These are phyloP conservation scores for Gila robusta DNA, from an alignment of 2,797 vertebrate species.

Conservation along the genomic window DNA sequence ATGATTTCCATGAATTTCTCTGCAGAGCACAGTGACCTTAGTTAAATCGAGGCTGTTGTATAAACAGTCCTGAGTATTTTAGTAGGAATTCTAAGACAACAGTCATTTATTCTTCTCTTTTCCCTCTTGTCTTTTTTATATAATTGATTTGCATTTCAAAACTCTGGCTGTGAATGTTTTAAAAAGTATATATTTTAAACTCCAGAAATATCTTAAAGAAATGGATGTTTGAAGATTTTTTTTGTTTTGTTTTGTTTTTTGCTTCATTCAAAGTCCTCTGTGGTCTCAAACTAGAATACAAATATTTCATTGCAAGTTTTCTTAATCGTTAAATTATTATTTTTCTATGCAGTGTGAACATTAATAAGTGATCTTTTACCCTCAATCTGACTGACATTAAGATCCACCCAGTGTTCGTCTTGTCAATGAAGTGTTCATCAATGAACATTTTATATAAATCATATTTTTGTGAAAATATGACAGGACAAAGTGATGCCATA, in stretches of 20 bases:
- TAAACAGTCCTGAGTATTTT: conserved; percentile 60
- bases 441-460: not conserved
- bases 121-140: not conserved
- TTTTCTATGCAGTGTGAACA: not conserved
- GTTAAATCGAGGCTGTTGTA: conserved; percentile 72
- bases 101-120: conserved; percentile 9
- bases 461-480: not conserved
- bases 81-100: conserved; percentile 11
- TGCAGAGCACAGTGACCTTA: conserved; percentile 60
- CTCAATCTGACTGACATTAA: not conserved
- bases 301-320: not conserved
- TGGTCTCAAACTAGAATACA: not conserved
- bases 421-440: not conserved
- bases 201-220: conserved; percentile 2
- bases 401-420: not conserved
- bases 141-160: conserved; percentile 24
- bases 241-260: not conserved
- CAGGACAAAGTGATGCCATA: not conserved
- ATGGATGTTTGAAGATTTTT: not conserved
- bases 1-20: conserved; percentile 63
- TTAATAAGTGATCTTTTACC: not conserved
- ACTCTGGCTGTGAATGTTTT: not conserved
- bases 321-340: not conserved
- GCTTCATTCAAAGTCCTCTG: not conserved
- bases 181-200: not conserved